A percentile compares a stretch with the other conserved stretches of the same genome.
Evolutionary conservation across 2,113 vertebrate species (phyloP).

Genomic region (Megaceryle torquata): DNA sequence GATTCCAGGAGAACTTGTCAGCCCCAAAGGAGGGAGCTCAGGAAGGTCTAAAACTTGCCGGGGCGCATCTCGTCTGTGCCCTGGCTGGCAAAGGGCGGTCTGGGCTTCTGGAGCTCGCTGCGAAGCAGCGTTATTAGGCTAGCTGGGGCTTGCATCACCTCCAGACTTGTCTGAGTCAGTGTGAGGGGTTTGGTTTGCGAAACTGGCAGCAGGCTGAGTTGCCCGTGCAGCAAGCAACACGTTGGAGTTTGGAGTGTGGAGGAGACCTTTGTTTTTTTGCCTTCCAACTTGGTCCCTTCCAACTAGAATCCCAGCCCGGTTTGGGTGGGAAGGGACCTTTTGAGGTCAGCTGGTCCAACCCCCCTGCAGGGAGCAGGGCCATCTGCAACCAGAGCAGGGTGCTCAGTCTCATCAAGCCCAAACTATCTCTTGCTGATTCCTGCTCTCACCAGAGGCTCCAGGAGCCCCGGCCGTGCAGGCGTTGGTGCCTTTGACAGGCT

Average conservation of each 20-base stretch:
- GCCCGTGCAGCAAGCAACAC: accelerated
- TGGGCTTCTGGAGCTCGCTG: background rate
- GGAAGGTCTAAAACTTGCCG: background rate
- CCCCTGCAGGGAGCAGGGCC: no score
- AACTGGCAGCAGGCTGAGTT: background rate
- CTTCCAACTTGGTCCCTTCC: background rate
- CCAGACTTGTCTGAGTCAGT: background rate
- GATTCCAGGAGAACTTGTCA: background rate
- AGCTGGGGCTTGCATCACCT: conserved; percentile 17
- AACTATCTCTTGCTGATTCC: background rate
- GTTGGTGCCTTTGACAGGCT: background rate
- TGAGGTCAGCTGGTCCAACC: no score
- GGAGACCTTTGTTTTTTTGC: background rate
- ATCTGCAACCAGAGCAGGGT: no score
- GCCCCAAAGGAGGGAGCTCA: background rate
- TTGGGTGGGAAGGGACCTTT: no score
- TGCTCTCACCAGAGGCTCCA: background rate
- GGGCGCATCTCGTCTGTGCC: background rate
- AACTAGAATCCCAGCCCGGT: no score
- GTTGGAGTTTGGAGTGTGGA: accelerated
- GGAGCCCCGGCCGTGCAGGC: background rate
- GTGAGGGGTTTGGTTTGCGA: background rate
- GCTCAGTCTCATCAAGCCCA: no score
- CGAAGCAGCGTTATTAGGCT: background rate
- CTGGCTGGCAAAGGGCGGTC: background rate